phyloP scores from a whole-genome alignment of 2,797 vertebrate genomes.

The Poecilia picta region DNA sequence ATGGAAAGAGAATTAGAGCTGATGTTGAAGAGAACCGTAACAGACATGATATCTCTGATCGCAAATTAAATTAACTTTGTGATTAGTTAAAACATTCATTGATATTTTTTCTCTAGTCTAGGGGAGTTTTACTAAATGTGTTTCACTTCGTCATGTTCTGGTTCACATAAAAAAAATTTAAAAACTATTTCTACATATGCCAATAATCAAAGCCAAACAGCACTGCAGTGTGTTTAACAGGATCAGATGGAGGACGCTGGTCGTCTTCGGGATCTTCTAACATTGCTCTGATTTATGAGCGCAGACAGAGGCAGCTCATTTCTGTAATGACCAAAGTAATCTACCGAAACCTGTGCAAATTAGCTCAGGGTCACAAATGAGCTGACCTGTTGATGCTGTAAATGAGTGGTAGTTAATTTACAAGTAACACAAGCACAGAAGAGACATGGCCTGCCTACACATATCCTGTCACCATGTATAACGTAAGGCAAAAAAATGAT shows the following conservation, averaged over 20 bases:
- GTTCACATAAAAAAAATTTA: neutral
- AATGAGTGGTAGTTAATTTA: neutral
- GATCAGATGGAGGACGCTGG: neutral
- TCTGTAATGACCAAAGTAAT: constrained; percentile 11
- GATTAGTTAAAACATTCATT: neutral
- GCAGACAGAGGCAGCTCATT: constrained; percentile 3
- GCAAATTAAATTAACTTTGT: neutral
- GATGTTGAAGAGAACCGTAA: neutral
- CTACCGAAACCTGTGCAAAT: constrained; percentile 4
- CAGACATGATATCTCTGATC: neutral
- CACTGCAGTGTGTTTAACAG: neutral
- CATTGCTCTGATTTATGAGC: constrained; percentile 1
- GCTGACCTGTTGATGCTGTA: neutral
- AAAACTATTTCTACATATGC: neutral
- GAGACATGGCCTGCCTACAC: neutral
- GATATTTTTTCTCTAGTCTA: neutral
- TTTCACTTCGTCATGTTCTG: neutral
- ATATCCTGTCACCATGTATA: neutral
- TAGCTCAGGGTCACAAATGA: constrained; percentile 7
- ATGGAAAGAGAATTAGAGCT: neutral
- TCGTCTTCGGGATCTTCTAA: neutral
- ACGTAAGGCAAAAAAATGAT: neutral
- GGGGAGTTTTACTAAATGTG: neutral
- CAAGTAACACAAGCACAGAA: neutral
- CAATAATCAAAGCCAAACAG: neutral